Evolutionary conservation across 2,888 invertebrate genomes (phyloP).

Genomic region (Drepanosiphum platanoidis): DNA sequence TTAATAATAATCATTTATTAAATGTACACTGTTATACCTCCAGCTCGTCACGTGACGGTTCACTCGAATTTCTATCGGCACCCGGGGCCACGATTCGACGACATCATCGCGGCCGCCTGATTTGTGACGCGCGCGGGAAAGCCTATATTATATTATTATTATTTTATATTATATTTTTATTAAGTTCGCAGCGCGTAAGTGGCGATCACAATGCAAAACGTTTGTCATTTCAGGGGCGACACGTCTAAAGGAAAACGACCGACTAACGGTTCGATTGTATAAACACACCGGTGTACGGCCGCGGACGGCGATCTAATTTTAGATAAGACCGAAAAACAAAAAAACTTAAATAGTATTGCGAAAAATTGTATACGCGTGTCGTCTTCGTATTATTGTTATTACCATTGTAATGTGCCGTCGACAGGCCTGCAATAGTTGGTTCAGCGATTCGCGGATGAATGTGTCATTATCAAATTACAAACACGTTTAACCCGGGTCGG

Average conservation of each 20-base stretch:
- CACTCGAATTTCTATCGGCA: background rate
- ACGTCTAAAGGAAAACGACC: conserved; percentile 15
- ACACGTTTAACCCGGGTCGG: too few relatives aligned
- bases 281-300: too few relatives aligned
- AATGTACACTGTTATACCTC: background rate
- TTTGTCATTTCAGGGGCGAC: conserved; percentile 23
- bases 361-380: conserved; percentile 39
- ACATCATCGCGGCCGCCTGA: background rate
- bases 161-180: too few relatives aligned
- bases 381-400: too few relatives aligned
- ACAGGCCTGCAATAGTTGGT: background rate
- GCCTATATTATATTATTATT: too few relatives aligned
- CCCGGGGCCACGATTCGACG: background rate
- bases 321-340: too few relatives aligned
- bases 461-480: background rate
- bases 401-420: background rate
- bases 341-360: too few relatives aligned
- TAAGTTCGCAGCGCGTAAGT: too few relatives aligned
- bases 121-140: too few relatives aligned
- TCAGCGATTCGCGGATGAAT: background rate
- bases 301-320: conserved; percentile 39
- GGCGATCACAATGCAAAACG: conserved; percentile 1
- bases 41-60: conserved; percentile 23
- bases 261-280: conserved; percentile 10
- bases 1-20: too few relatives aligned